Percentiles rank a stretch among this genome's conserved stretches.
phyloP scores from a whole-genome alignment of 2,888 invertebrate species.

The Rhynchonema sp. region DNA sequence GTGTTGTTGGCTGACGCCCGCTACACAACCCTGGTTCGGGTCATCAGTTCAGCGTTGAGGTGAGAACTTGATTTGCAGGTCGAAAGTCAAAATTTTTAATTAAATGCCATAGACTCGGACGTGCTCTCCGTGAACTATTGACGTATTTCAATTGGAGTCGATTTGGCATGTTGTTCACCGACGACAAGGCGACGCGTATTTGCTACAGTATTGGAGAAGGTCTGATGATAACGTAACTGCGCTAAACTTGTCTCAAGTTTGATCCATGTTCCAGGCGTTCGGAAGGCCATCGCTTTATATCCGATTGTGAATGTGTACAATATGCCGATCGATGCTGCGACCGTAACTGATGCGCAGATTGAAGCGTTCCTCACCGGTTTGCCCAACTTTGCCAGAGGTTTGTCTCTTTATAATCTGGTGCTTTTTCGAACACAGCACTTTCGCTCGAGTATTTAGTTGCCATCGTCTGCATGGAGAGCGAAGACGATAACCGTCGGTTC shows the following conservation, averaged over 20 bases:
- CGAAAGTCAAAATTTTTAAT: background rate
- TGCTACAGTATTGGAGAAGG: constrained; percentile 7
- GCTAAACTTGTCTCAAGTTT: too few relatives aligned
- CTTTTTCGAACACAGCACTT: too few relatives aligned
- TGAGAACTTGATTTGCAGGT: background rate
- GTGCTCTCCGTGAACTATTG: constrained; percentile 3
- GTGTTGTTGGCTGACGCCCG: background rate
- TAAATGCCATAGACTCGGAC: constrained; percentile 1
- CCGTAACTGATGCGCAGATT: constrained; percentile 1
- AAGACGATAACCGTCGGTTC: constrained; percentile 2
- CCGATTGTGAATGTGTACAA: constrained; percentile 5
- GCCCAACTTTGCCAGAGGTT: background rate
- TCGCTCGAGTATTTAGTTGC: background rate
- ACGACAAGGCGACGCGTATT: background rate
- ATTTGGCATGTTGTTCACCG: constrained; percentile 1
- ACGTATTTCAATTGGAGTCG: constrained; percentile 4
- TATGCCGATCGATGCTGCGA: background rate
- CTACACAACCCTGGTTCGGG: constrained; percentile 1
- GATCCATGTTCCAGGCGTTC: background rate
- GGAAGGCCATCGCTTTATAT: background rate
- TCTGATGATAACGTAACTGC: too few relatives aligned
- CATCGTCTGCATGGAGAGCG: constrained; percentile 6
- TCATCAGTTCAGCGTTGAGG: constrained; percentile 5
- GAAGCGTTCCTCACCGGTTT: constrained; percentile 2
- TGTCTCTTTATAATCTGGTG: too few relatives aligned